phyloP scores from a whole-genome alignment of 2,888 invertebrate species.

The Gasteruption jaculator region DNA sequence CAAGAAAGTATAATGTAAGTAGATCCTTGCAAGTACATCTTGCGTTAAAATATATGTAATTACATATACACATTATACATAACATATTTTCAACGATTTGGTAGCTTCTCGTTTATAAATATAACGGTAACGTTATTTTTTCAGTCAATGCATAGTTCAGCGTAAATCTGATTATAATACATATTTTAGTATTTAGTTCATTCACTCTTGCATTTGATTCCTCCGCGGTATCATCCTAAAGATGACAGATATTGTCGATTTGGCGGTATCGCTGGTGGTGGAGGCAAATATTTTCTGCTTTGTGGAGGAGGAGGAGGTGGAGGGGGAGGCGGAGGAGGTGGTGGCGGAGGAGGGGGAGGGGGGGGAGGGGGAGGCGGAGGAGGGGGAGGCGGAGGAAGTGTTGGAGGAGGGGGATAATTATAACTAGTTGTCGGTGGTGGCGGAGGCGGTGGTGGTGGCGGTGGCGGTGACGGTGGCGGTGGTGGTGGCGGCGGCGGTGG shows the following conservation, averaged over 20 bases:
- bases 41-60: not conserved
- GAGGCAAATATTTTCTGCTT: conserved; percentile 20
- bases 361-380: not conserved
- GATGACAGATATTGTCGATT: conserved; percentile 3
- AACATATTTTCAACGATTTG: too few relatives aligned
- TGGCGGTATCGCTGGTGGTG: conserved; percentile 14
- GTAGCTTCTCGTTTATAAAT: too few relatives aligned
- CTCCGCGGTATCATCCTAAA: conserved; percentile 7
- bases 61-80: conserved; percentile 9
- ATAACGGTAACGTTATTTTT: too few relatives aligned
- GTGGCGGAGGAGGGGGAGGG: not conserved
- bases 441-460: conserved; percentile 21
- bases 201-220: not conserved
- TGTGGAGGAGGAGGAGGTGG: not conserved
- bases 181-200: not conserved
- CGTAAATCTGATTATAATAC: too few relatives aligned
- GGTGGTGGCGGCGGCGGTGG: conserved; percentile 21
- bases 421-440: conserved; percentile 14
- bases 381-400: conserved; percentile 1
- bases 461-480: conserved; percentile 16
- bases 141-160: too few relatives aligned
- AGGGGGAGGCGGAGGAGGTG: not conserved
- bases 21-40: conserved; percentile 6
- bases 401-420: not conserved
- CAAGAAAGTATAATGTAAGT: too few relatives aligned